Percentiles rank a stretch among this genome's conserved stretches.
Evolutionary conservation across 2,888 invertebrate species (phyloP).

Genomic region (Andrena hattorfiana): DNA sequence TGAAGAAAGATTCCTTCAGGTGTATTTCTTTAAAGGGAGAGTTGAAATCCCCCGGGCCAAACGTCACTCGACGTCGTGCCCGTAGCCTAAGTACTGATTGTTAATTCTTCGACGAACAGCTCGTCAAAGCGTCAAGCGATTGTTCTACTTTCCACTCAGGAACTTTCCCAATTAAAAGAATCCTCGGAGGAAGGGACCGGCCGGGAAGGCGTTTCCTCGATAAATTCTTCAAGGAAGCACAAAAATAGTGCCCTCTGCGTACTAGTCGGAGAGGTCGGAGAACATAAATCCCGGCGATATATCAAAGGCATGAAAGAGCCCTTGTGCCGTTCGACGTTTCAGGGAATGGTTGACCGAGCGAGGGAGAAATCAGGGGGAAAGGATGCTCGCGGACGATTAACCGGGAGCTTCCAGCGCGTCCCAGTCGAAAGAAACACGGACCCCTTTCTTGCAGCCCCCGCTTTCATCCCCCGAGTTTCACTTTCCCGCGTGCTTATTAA

Average conservation of each 20-base stretch:
- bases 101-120: not conserved
- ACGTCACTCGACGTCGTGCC: not conserved
- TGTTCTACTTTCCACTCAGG: not conserved
- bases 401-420: not conserved
- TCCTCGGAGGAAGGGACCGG: not conserved
- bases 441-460: constrained; percentile 10
- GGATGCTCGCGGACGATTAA: constrained; percentile 37
- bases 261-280: not conserved
- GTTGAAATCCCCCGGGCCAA: not conserved
- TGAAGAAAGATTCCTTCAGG: too few species aligned
- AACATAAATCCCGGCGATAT: constrained; percentile 28
- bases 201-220: not conserved
- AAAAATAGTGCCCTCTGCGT: not conserved
- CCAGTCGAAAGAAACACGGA: not conserved
- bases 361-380: constrained; percentile 15
- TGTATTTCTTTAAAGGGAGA: not conserved
- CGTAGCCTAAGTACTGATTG: too few species aligned
- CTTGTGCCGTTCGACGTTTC: constrained; percentile 20
- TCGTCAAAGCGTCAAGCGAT: not conserved
- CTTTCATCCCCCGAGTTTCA: constrained; percentile 20
- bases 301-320: constrained; percentile 20
- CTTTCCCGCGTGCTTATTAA: constrained; percentile 31
- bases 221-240: not conserved
- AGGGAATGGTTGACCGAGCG: not conserved
- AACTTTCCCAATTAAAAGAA: not conserved